Evolutionary conservation across 2,797 vertebrate species (phyloP), one percentile per base, ranked within the genome.

Genomic region (Borostomias antarcticus): DNA sequence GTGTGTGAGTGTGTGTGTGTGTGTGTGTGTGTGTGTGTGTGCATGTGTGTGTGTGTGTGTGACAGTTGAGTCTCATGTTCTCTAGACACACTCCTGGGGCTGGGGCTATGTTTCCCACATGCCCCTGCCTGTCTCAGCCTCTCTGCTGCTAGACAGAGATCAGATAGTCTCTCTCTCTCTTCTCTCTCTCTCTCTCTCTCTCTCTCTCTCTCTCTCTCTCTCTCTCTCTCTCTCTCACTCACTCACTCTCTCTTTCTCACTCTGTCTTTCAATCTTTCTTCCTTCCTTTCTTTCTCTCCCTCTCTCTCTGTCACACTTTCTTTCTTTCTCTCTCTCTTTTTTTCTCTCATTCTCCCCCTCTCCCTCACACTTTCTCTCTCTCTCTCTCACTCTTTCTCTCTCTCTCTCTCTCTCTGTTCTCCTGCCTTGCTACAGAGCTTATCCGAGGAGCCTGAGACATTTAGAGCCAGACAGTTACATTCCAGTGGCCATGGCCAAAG

Each of bases 101-200:
- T 8, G 43, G 45, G 64, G 52, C 73, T 71, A 52, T 67, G 65
- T 80, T 77, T 66, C 73, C 66, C 57, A 62, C 75, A 73, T 81
- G 78, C 69, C 67, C 63, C 35, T 28, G 73, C 74, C 60, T 74
- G 67, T 62, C 68, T 69, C 62, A 28, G 37, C 61, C 33, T 51
- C n/a, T n/a, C n/a, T n/a, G n/a, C n/a, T n/a, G n/a, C n/a, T 50
- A 66, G 69, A 68, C 13, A 50, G 32, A 4, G 48, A 50, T 68
- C 66, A 69, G 68, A 66, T 68, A 65, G 64, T 43, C 48, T 9
- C 4, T 5, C n/a, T 21, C n/a, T n/a, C n/a, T n/a, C n/a, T n/a
- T 48, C 15, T 48, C 19, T 2, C 37, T 62, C 25, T 47, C 7
- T 26, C 35, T 40, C 56, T 10, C 32, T 37, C 56, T 26, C 23